Base-by-base conservation (phyloP, 2,888 invertebrate species). In the Venustoraphidia nigricollis region DNA sequence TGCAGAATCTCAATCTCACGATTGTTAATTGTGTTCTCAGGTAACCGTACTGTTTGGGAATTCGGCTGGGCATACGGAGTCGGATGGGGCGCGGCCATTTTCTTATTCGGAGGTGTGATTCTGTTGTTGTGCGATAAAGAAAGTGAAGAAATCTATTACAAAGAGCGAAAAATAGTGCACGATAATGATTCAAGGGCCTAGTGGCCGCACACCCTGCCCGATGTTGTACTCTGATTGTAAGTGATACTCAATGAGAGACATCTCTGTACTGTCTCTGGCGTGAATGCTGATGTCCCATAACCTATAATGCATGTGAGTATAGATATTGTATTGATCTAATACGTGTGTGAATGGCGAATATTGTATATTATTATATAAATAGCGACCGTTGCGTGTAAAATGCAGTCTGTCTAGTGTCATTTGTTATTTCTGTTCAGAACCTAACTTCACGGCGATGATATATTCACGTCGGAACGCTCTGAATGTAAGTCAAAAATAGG, bases 51-150 rank as follows among this genome's bases (percentile, higher is more conserved):
- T 50, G 81, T 89, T 60, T 95, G 94, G 94, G 93, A 95, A 67
- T 96, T 97, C 62, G 95, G 95, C 45, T 97, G 95, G 94, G 94
- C 95, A 42, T 97, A 97, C 66, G 95, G 96, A 44, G 89, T 96
- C 34, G 95, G 93, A 11, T 97, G 96, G 95, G 95, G 94, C 54
- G 90, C 94, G 41, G 91, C 92, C 60, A 91, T 95, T 62, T 94
- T 96, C 72, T 76, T 94, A 45, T 90, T 95, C 66, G 94, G 94
- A 42, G 93, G 91, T 48, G 90, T 93, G 5, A 83, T 96, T 51
- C 74, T 97, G 56, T 75, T 97, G 60, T 79, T 95, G 56, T 93
- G 95, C 68, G 96, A 97, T 75, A 96, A 95, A 70, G 95, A 96
- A 70, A 92, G 91, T 60, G 95, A 97, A 71, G 95, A 96, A 71